phyloP scores from a whole-genome alignment of 2,888 invertebrate species.

The Hartigia nigra region DNA sequence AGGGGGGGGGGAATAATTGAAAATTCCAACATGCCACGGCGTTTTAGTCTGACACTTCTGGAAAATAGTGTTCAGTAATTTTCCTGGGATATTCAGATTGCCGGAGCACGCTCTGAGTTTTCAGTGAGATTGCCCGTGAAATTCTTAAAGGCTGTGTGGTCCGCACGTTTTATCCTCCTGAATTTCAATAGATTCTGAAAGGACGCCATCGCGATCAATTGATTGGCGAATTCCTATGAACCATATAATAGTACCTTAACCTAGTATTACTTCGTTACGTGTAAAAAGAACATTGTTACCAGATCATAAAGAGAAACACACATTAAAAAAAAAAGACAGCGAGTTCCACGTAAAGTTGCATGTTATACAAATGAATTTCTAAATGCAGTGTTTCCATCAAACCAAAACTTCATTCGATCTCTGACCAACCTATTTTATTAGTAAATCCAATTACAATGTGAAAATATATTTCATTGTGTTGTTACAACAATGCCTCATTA shows the following conservation, averaged over 20 bases:
- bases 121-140: constrained; percentile 4
- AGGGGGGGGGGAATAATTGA: constrained; percentile 5
- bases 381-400: neutral
- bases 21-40: constrained; percentile 5
- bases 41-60: constrained; percentile 2
- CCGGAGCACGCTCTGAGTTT: neutral
- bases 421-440: neutral
- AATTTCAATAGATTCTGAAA: neutral
- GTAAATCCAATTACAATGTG: neutral
- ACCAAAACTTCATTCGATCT: neutral
- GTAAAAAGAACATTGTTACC: neutral
- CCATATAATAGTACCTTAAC: neutral
- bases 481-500: neutral
- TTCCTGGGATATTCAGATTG: constrained; percentile 4
- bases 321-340: neutral
- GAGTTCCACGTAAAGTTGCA: neutral
- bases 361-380: neutral
- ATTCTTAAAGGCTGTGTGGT: neutral
- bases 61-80: constrained; percentile 10
- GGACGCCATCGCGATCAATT: neutral
- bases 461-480: neutral
- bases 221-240: neutral
- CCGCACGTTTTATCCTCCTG: neutral
- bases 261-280: neutral
- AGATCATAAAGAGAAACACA: neutral